Conservation (phyloP, 2,888 invertebrate species). For the Cetonia aurata region DNA sequence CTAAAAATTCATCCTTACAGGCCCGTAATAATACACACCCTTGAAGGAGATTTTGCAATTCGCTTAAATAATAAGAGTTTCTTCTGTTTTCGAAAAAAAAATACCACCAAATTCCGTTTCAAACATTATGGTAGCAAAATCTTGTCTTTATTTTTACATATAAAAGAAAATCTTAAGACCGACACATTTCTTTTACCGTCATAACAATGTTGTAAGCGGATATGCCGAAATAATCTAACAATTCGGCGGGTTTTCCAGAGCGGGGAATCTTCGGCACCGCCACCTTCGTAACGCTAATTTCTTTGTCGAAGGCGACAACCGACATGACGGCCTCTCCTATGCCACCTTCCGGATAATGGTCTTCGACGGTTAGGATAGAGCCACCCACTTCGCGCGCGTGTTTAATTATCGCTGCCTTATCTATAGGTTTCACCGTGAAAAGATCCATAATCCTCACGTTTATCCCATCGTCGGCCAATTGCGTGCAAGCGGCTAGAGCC, state of each 20-base stretch:
- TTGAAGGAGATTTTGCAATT: no score
- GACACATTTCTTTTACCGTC: constrained; percentile 69
- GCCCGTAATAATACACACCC: no score
- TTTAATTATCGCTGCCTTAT: constrained; percentile 77
- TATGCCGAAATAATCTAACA: constrained; percentile 90
- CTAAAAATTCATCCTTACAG: no score
- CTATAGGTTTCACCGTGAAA: constrained; percentile 95
- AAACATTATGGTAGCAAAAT: no score
- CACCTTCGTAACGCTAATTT: constrained; percentile 79
- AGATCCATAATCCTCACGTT: constrained; percentile 88
- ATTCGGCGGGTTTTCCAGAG: constrained; percentile 86
- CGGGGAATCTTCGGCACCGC: constrained; percentile 87
- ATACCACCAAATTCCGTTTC: no score
- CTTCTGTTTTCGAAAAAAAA: no score
- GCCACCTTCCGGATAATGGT: constrained; percentile 95
- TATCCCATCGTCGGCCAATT: constrained; percentile 75
- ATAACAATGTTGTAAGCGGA: constrained; percentile 73
- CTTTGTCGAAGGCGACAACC: constrained; percentile 78
- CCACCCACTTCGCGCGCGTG: constrained; percentile 83
- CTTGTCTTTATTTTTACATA: no score
- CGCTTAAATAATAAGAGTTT: no score
- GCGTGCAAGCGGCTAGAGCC: constrained; percentile 83
- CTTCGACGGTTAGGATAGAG: constrained; percentile 90
- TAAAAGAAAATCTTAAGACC: no score
- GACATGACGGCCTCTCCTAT: constrained; percentile 92